These are phyloP conservation scores for sheep (Ovis aries) DNA, from an alignment of 2,113 vertebrate species.

Conservation along the genomic window DNA sequence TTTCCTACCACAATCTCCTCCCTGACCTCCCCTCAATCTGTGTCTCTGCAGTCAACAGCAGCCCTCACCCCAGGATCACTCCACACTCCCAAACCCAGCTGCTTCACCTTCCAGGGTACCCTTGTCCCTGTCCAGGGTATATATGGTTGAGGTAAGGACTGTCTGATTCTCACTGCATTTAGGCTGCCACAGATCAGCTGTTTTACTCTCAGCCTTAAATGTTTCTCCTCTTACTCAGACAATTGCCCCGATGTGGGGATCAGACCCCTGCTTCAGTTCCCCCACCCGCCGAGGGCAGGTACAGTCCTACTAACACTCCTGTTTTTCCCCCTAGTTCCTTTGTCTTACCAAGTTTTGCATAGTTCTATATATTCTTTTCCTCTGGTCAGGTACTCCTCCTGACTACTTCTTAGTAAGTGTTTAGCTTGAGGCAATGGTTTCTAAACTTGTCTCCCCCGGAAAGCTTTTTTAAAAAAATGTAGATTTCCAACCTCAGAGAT, in stretches of 20 bases:
- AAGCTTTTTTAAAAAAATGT: neutral
- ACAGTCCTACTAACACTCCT: neutral
- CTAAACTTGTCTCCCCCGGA: neutral
- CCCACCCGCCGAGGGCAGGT: fast-evolving
- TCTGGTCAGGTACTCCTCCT: neutral
- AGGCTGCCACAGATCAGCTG: neutral
- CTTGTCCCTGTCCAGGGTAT: neutral
- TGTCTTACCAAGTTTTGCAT: neutral
- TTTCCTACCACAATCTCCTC: neutral
- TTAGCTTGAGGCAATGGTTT: neutral
- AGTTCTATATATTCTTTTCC: neutral
- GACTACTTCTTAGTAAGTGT: neutral
- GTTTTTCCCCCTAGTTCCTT: neutral
- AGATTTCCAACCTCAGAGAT: neutral
- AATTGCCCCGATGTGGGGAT: neutral
- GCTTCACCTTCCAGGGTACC: neutral
- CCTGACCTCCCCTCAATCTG: neutral
- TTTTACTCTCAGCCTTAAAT: neutral
- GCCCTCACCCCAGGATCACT: neutral
- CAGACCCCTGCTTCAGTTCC: neutral
- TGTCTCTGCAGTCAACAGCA: neutral
- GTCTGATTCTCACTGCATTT: neutral
- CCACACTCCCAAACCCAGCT: neutral
- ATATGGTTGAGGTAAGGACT: neutral
- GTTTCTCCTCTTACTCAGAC: neutral